These are phyloP conservation scores for Dynastes grantii DNA, from an alignment of 2,888 invertebrate genomes.

Conservation along the genomic window DNA sequence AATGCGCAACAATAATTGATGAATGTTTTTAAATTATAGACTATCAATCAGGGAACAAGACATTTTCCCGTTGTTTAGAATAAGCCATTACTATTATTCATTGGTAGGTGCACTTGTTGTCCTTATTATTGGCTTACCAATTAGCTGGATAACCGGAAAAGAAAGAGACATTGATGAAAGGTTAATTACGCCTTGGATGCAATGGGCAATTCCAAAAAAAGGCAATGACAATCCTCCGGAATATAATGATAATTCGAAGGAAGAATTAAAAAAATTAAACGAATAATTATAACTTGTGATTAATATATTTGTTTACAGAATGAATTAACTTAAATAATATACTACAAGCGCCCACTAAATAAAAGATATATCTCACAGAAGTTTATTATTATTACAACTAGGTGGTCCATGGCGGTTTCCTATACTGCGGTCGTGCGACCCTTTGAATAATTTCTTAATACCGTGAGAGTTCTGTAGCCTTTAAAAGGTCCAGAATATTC, in stretches of 20 bases:
- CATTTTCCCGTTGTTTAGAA: constrained; percentile 52
- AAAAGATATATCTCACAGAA: no score
- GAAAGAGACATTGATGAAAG: constrained; percentile 50
- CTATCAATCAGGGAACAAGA: constrained; percentile 14
- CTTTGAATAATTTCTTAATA: no score
- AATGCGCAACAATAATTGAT: not conserved
- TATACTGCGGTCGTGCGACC: no score
- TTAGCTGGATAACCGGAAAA: constrained; percentile 54
- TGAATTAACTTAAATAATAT: no score
- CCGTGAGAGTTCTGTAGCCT: no score
- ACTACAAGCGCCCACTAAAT: no score
- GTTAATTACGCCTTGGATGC: constrained; percentile 54
- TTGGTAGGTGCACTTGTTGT: constrained; percentile 51
- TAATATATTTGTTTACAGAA: no score
- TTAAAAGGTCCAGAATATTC: no score
- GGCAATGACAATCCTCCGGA: not conserved
- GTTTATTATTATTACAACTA: no score
- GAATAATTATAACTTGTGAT: not conserved
- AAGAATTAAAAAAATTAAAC: constrained; percentile 34
- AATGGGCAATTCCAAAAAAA: constrained; percentile 41
- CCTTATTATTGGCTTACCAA: constrained; percentile 52
- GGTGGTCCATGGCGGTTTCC: no score
- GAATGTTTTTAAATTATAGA: not conserved
- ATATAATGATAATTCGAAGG: not conserved
- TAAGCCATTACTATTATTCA: constrained; percentile 56